Evolutionary conservation across 2,113 vertebrate genomes (phyloP).

Genomic region (Rousettus leschenaultii): DNA sequence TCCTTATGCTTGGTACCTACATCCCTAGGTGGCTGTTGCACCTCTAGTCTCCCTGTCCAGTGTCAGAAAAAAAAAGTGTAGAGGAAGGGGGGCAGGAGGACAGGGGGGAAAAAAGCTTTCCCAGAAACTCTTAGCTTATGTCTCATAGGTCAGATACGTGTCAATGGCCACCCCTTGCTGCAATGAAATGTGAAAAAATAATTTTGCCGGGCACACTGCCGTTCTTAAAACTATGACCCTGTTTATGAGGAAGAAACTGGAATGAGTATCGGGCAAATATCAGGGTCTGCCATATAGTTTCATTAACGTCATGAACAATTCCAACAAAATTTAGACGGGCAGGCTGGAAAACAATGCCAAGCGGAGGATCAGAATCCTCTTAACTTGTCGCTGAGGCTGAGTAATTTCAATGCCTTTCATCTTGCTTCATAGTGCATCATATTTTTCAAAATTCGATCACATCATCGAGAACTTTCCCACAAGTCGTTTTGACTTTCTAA

Average conservation of each 20-base stretch:
- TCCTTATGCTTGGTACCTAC: background rate
- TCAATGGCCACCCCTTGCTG: background rate
- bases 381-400: background rate
- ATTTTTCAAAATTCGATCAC: background rate
- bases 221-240: background rate
- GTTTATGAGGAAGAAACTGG: background rate
- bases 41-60: background rate
- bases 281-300: accelerated
- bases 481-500: background rate
- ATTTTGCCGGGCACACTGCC: background rate
- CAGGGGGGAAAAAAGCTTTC: accelerated
- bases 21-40: background rate
- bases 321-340: background rate
- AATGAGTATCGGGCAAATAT: background rate
- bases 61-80: background rate
- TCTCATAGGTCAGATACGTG: background rate
- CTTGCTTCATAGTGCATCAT: background rate
- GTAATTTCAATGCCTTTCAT: background rate
- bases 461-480: background rate
- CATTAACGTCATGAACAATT: background rate
- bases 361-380: background rate
- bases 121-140: background rate
- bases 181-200: background rate
- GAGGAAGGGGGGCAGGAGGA: background rate
- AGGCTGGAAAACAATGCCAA: background rate